A percentile compares a stretch with the other conserved stretches of the same genome.
phyloP scores from a whole-genome alignment of 1,140 invertebrate genomes.

The Pogonomyrmex californicus region DNA sequence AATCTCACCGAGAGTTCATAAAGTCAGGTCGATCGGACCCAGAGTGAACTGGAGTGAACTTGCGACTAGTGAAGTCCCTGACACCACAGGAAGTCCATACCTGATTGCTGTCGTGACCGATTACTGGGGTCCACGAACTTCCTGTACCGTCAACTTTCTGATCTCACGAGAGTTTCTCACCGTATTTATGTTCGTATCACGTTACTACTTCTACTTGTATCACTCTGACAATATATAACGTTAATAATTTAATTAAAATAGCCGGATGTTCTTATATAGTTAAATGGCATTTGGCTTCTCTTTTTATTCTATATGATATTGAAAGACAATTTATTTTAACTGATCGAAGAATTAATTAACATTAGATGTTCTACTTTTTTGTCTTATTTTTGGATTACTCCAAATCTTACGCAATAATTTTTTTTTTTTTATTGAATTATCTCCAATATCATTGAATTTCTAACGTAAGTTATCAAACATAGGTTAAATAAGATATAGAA shows the following conservation, averaged over 20 bases:
- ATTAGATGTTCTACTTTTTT: not conserved
- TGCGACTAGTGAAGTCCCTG: slow-evolving; percentile 69
- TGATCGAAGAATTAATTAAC: slow-evolving; percentile 1
- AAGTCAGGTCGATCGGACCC: slow-evolving; percentile 62
- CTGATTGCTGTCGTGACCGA: slow-evolving; percentile 76
- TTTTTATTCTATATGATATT: not conserved
- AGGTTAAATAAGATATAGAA: slow-evolving; percentile 23
- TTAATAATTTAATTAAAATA: slow-evolving; percentile 37
- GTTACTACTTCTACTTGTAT: slow-evolving; percentile 18
- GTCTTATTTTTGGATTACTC: not conserved
- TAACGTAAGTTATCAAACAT: too few species aligned
- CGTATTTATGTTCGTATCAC: slow-evolving; percentile 1
- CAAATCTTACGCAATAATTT: not conserved
- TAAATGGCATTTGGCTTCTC: not conserved
- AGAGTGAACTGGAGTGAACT: slow-evolving; percentile 51
- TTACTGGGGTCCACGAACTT: slow-evolving; percentile 63
- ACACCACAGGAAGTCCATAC: slow-evolving; percentile 74
- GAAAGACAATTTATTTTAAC: not conserved
- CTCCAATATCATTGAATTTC: not conserved
- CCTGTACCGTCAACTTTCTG: slow-evolving; percentile 64
- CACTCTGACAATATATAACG: not conserved
- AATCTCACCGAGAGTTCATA: slow-evolving; percentile 68
- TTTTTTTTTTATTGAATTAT: not conserved
- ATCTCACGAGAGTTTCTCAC: slow-evolving; percentile 39
- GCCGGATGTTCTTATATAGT: not conserved